phyloP scores from a whole-genome alignment of 2,888 invertebrate genomes.

The Allacma fusca region DNA sequence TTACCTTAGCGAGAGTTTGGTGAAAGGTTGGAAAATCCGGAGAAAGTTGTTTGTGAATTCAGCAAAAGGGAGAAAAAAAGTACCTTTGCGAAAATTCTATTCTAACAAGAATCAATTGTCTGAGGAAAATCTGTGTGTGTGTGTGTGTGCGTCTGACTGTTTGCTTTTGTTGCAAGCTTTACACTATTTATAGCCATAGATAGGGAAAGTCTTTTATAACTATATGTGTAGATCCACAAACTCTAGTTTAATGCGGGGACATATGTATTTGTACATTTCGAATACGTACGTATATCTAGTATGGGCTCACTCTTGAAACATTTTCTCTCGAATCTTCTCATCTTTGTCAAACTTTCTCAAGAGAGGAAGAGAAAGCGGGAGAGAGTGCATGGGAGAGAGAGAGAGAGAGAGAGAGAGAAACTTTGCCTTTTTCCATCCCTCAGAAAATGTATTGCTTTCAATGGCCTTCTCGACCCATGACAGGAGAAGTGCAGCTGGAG shows the following conservation, averaged over 20 bases:
- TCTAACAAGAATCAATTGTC: conserved; percentile 45
- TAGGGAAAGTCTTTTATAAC: not conserved
- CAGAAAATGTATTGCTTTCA: conserved; percentile 23
- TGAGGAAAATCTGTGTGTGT: conserved; percentile 36
- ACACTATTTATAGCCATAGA: not conserved
- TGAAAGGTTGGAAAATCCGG: not conserved
- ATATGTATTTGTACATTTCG: too few species aligned
- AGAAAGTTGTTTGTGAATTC: conserved; percentile 41
- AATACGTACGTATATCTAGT: too few species aligned
- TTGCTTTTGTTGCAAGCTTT: conserved; percentile 25
- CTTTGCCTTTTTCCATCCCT: not conserved
- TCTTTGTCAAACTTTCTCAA: conserved; percentile 35
- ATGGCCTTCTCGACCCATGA: not conserved
- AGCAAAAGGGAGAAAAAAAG: conserved; percentile 26
- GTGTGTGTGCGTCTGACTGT: conserved; percentile 27
- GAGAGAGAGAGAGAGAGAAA: not conserved
- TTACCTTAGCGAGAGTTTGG: too few species aligned
- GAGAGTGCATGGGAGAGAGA: not conserved
- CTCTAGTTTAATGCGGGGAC: too few species aligned
- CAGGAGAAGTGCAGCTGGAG: too few species aligned
- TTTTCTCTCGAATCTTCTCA: conserved; percentile 21
- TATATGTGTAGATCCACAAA: too few species aligned
- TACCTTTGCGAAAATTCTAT: conserved; percentile 41
- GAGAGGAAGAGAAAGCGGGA: not conserved
- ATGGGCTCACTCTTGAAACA: too few species aligned